Base-by-base conservation (phyloP, 2,888 invertebrate species). In the Biston stratarius region DNA sequence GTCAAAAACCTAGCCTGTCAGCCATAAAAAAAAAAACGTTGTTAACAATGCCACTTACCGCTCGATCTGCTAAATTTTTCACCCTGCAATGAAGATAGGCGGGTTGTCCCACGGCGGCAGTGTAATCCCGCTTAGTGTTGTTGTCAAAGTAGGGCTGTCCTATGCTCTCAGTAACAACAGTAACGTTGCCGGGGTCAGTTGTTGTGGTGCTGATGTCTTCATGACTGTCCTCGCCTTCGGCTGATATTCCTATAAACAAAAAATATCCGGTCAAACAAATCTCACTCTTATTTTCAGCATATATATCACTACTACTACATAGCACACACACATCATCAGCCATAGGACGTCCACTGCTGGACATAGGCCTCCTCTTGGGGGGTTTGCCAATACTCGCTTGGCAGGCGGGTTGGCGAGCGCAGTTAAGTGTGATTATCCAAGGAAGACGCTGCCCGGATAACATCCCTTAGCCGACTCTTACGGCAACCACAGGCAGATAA, bases 141-240 rank as follows among this genome's bases (percentile, higher is more conserved):
- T 97, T 97, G 90, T 97, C 97, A 89, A 97, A 97, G 90, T 97
- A 97, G 40, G 97, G 97, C 87, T 97, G 97, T 65, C 96, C 96
- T 88, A 96, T 96, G 69, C 96, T 96, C 82, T 96, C 96, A 67
- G 89, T 83, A 40, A 81, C 77, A 15, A 77, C 72, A n/a, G 87
- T 87, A 64, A 79, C 74, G 76, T 86, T 86, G 62, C 78, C 74
- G 58, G 79, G 76, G 48, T 83, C 82, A 58, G 81, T 56, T 38
- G 81, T 82, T 42, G 82, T 82, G 33, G 78, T 80, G 45, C 72
- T 65, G 62, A 73, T 70, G 64, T 80, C 82, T 24, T 83, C 83
- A 58, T 73, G 78, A 63, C 76, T 77, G 48, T 84, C 83, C 53
- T 78, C 87, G 73, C 84, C 73, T 49, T 89, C 90, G 47, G 87